Evolutionary conservation across 1,140 invertebrate genomes (phyloP), one percentile per base, ranked within the genome.

Genomic region (Aphidius ervi): DNA sequence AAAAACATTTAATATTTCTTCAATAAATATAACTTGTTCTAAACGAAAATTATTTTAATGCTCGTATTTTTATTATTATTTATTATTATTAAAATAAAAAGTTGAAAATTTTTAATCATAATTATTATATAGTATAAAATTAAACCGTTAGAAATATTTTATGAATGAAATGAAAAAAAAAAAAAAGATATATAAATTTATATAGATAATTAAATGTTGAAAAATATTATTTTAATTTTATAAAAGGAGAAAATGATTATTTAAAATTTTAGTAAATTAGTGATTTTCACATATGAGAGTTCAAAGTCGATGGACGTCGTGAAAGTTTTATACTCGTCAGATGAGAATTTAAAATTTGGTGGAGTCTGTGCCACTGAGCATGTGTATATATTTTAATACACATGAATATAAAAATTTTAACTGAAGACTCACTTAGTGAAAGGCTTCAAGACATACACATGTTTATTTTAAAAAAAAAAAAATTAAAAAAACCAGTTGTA

Each of bases 401-500:
- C 4, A 31, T 31, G 4, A 31, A 31, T 31, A 31, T 31, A 31
- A 31, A 31, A 31, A 31, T 31, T 4, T 31, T 31, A 9, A 1
- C 4, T 45, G 43, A 8, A 10, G 7, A 48, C 10, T 8, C 10
- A 52, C 23, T 9, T 16, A 57, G 56, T 57, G 56, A 57, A 57
- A 57, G 56, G 56, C 56, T 43, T 57, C 46, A 57, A 47, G 50
- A 31, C 16, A 16, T 31, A 31, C 23, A 31, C 23, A 31, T 31
- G 23, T 31, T 31, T 1, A 3, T 31, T 31, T 31, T 23, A 2
- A 31, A 31, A 31, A 31, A 31, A 31, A 31, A 31, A 31, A 10
- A 47, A 46, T n/a, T 31, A 20, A 40, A 47, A 37, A 46, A 57
- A 57, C 56, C 56, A 57, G 56, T 57, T 43, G 16, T 47, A 31